Conservation (phyloP, 2,113 vertebrate species). For the Psophia crepitans region DNA sequence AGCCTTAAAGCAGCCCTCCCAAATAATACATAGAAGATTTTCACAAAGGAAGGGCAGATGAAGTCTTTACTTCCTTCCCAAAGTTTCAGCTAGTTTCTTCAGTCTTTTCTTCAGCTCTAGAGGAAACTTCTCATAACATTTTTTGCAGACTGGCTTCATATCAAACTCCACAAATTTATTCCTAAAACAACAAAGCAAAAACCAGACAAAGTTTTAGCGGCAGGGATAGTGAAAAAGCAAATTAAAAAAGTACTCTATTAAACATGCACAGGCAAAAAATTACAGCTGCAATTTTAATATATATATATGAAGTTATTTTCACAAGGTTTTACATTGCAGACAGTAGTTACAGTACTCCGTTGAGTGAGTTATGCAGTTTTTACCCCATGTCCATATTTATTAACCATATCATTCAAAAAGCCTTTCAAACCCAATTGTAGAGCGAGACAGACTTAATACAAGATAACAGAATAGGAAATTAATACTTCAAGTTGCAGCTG, state of each 20-base stretch:
- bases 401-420: not conserved
- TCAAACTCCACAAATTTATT: slow-evolving; percentile 99
- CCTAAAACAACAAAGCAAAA: slow-evolving; percentile 72
- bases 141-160: slow-evolving; percentile 99
- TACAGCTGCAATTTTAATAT: not conserved
- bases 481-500: not conserved
- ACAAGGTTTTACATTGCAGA: not conserved
- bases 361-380: not conserved
- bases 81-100: slow-evolving; percentile 94
- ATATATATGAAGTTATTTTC: not conserved
- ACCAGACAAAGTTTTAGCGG: not conserved
- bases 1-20: slow-evolving; percentile 4
- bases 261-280: not conserved
- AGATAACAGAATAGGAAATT: not conserved
- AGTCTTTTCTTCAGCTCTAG: slow-evolving; percentile 98
- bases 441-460: not conserved
- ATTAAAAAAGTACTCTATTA: not conserved
- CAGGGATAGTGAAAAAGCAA: not conserved
- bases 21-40: not conserved
- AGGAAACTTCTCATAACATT: slow-evolving; percentile 98
- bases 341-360: not conserved
- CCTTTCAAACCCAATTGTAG: not conserved
- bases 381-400: not conserved
- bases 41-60: slow-evolving; percentile 1
- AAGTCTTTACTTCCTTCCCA: slow-evolving; percentile 86